Evolutionary conservation across 2,113 vertebrate genomes (phyloP), one percentile per base, ranked within the genome.

Genomic region (Pollimyrus isidori): DNA sequence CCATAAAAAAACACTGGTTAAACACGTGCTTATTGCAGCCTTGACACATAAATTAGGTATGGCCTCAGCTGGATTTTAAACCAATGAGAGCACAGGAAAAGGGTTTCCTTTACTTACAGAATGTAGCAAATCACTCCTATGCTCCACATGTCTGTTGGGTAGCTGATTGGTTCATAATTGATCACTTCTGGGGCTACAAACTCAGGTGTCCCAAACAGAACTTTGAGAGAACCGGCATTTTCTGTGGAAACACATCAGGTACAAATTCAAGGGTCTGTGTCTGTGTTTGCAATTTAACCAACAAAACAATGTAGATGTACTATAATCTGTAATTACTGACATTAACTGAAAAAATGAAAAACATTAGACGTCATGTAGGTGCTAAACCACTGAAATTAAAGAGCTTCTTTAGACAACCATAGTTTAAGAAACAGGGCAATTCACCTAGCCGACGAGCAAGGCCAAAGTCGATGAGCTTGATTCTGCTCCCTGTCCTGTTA

Each of bases 101-200:
- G 21, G 15, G 45, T 83, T 83, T 82, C 26, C 46, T 58, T 89
- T 92, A 97, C 98, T 98, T 94, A 99, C 98, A 99, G 95, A 88
- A 99, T 99, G 87, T 99, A 99, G 93, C 98, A 99, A 96, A 99
- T 99, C 91, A 99, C 98, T 84, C 98, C 98, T 73, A 99, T 99
- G 91, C 98, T 99, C 98, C 98, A 99, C 98, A 99, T 99, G 93
- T 99, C 98, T 1, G 98, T 99, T 87, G 97, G 95, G 0, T 99
- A 99, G 90, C 98, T 94, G 90, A 99, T 99, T 86, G 97, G 96
- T 91, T 99, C 98, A 49, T 99, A 99, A 94, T 99, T 99, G 90
- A 99, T 99, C 89, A 99, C 98, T 92, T 99, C 98, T 30, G 98
- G 98, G 90, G 98, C 98, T 89, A 99, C 98, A 91, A 99, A 99